These are phyloP conservation scores for Acronicta leporina DNA, from an alignment of 2,888 invertebrate species.

Conservation along the genomic window DNA sequence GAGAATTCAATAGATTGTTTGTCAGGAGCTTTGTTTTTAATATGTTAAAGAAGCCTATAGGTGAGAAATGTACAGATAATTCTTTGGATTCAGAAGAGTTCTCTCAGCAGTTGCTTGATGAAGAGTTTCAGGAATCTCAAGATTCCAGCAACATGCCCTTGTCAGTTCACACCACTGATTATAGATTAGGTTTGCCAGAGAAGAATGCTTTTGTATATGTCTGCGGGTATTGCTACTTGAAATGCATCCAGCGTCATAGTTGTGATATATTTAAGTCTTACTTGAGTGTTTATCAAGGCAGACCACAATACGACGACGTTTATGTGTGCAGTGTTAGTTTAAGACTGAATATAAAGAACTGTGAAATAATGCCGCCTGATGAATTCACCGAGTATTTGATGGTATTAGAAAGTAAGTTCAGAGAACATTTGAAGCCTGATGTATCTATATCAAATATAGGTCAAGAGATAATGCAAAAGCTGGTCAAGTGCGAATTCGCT, in stretches of 20 bases:
- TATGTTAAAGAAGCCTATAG: slow-evolving; percentile 43
- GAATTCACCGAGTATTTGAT: slow-evolving; percentile 43
- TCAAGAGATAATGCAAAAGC: slow-evolving; percentile 37
- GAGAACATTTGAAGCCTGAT: slow-evolving; percentile 36
- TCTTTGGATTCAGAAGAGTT: slow-evolving; percentile 30
- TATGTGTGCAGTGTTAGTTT: slow-evolving; percentile 17
- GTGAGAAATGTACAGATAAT: slow-evolving; percentile 16
- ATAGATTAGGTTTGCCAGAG: slow-evolving; percentile 39
- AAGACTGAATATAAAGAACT: slow-evolving; percentile 18
- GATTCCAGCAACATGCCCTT: slow-evolving; percentile 20
- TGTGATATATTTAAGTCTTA: slow-evolving; percentile 43
- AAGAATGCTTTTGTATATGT: slow-evolving; percentile 45
- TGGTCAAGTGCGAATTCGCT: slow-evolving; percentile 37
- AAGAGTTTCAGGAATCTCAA: slow-evolving; percentile 18
- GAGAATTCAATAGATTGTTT: slow-evolving; percentile 35
- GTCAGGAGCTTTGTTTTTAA: slow-evolving; percentile 39
- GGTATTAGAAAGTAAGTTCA: slow-evolving; percentile 47
- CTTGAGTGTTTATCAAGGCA: slow-evolving; percentile 6
- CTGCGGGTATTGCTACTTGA: slow-evolving; percentile 45
- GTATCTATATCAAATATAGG: slow-evolving; percentile 39
- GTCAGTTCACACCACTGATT: slow-evolving; percentile 42
- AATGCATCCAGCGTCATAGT: slow-evolving; percentile 41
- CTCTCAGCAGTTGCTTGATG: slow-evolving; percentile 25
- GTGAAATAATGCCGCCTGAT: slow-evolving; percentile 32
- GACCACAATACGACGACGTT: not conserved